Base-by-base conservation (phyloP, 2,797 vertebrate genomes). In the Kryptolebias ocellatus region DNA sequence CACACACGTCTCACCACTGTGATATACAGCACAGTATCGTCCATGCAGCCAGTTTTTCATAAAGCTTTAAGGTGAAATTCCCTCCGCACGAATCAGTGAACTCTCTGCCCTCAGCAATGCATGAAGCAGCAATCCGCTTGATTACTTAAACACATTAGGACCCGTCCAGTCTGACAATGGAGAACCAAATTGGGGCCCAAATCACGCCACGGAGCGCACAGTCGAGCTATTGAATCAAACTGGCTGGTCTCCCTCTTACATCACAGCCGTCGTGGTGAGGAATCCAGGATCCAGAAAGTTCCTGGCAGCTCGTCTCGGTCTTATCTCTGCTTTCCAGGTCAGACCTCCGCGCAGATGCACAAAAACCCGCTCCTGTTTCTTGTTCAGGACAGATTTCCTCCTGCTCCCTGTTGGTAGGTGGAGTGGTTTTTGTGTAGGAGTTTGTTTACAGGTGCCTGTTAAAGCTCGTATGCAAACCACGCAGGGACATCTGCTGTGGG, bases 81-180 rank as follows among this genome's bases (percentile, higher is more conserved):
- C 60, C 54, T 9, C 18, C 64, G 53, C 5, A 17, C 57, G 63
- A 34, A 50, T 56, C 78, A 34, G 67, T 60, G 56, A 82, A 79
- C 77, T 64, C 79, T 67, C 39, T 83, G 73, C 65, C 76, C 69
- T 88, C 80, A 72, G 83, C 80, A 74, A 72, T 62, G 81, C 85
- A 83, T 75, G 81, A 84, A 90, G 83, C 87, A 85, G 89, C 84
- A 90, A 76, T 85, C 70, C 74, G 75, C 78, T 34, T 79, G 76
- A 92, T 92, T 92, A 86, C 83, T 92, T 91, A 92, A 93, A 89
- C 84, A 78, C 87, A 91, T 92, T 90, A 91, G 79, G 66, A 56
- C 81, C 86, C 83, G 70, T 87, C 90, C 83, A 90, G 84, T 93
- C 89, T 82, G 72, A 93, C 89, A 89, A 92, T 83, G 85, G 59